phyloP scores from a whole-genome alignment of 2,888 invertebrate genomes.

The Aleiodes alternator region DNA sequence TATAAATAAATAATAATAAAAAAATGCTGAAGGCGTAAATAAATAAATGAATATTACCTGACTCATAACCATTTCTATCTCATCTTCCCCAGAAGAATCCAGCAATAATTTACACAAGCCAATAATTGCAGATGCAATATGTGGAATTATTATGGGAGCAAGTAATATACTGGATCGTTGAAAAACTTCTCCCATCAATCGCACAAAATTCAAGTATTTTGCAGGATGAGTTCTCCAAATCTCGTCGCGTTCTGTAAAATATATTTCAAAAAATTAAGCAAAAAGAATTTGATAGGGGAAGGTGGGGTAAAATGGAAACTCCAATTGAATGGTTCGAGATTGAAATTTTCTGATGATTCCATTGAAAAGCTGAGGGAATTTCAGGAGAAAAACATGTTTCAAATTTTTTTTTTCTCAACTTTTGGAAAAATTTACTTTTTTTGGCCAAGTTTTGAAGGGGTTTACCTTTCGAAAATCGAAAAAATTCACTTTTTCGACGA shows the following conservation, averaged over 20 bases:
- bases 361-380: no score
- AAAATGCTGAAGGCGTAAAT: no score
- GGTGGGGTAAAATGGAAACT: no score
- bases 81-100: constrained; percentile 69
- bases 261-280: neutral
- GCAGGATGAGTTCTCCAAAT: constrained; percentile 52
- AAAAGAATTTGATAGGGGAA: neutral
- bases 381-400: no score
- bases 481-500: no score
- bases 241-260: constrained; percentile 59
- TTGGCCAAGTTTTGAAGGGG: no score
- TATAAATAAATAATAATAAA: neutral
- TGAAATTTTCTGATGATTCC: no score
- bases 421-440: no score
- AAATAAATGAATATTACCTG: constrained; percentile 66
- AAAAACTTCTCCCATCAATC: constrained; percentile 72
- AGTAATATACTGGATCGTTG: constrained; percentile 63
- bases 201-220: constrained; percentile 71
- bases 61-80: constrained; percentile 72
- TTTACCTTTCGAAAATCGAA: no score
- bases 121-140: constrained; percentile 68
- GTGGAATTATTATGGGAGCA: constrained; percentile 49
- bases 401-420: no score
- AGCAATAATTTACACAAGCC: constrained; percentile 73
- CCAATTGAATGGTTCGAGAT: no score